Percentiles rank a stretch among this genome's conserved stretches.
These are phyloP conservation scores for Channa maculata DNA, from an alignment of 2,113 vertebrate species.

Conservation along the genomic window DNA sequence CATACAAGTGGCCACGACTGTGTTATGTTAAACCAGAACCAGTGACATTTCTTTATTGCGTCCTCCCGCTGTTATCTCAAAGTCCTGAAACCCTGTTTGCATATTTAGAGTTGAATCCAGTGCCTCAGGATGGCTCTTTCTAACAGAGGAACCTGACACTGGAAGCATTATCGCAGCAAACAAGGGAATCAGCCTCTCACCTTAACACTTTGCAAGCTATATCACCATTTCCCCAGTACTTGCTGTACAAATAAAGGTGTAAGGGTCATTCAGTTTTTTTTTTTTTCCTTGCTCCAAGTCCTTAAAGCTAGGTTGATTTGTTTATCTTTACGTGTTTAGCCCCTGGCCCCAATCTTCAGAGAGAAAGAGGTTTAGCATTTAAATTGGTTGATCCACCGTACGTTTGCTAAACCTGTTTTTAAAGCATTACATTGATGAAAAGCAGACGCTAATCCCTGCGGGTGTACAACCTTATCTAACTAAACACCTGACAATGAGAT, in stretches of 20 bases:
- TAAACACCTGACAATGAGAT: slow-evolving; percentile 82
- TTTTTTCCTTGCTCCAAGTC: slow-evolving; percentile 81
- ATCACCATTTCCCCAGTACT: slow-evolving; percentile 80
- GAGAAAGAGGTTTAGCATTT: slow-evolving; percentile 82
- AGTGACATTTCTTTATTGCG: slow-evolving; percentile 43
- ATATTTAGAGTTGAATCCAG: slow-evolving; percentile 22
- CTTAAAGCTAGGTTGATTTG: slow-evolving; percentile 88
- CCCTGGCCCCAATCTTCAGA: slow-evolving; percentile 75
- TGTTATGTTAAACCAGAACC: slow-evolving; percentile 42
- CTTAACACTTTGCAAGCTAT: slow-evolving; percentile 80
- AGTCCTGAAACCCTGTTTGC: slow-evolving; percentile 38
- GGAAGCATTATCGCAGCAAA: slow-evolving; percentile 58
- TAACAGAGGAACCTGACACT: slow-evolving; percentile 35
- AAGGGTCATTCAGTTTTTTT: slow-evolving; percentile 85
- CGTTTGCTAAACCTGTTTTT: slow-evolving; percentile 80
- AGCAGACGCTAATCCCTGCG: slow-evolving; percentile 74
- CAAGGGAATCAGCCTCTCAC: slow-evolving; percentile 83
- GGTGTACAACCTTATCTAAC: slow-evolving; percentile 78
- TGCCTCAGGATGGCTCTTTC: slow-evolving; percentile 27
- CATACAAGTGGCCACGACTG: slow-evolving; percentile 22
- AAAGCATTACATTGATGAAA: slow-evolving; percentile 81
- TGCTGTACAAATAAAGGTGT: slow-evolving; percentile 84
- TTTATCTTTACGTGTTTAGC: slow-evolving; percentile 85
- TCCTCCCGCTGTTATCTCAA: slow-evolving; percentile 41
- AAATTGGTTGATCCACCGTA: slow-evolving; percentile 80